A percentile compares a stretch with the other conserved stretches of the same genome.
Evolutionary conservation across 2,797 vertebrate genomes (phyloP).

Genomic region (Phataginus tricuspis): DNA sequence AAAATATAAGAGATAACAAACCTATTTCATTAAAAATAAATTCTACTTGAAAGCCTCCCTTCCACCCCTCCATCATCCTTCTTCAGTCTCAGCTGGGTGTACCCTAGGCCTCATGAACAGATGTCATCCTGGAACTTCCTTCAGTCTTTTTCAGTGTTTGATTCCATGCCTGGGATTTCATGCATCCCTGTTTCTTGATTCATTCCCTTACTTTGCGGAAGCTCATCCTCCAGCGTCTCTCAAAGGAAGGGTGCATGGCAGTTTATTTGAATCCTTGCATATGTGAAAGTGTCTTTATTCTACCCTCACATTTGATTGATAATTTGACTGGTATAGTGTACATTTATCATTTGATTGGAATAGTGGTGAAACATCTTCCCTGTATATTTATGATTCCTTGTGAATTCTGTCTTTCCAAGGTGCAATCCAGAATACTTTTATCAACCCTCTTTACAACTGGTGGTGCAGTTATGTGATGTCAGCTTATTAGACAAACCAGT

Average conservation of each 20-base stretch:
- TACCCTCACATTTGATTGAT: neutral
- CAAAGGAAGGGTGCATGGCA: neutral
- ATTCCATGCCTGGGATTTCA: neutral
- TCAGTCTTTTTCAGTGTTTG: neutral
- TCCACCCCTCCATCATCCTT: neutral
- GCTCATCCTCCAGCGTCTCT: neutral
- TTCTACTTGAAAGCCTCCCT: neutral
- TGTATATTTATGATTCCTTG: neutral
- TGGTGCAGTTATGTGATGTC: neutral
- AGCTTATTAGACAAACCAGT: neutral
- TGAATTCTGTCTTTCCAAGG: neutral
- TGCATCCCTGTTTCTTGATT: neutral
- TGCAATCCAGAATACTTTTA: neutral
- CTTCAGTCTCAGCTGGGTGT: neutral
- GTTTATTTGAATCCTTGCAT: neutral
- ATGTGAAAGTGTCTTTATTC: neutral
- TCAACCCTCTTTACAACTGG: neutral
- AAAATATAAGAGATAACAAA: neutral
- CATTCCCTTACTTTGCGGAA: neutral
- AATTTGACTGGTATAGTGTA: neutral
- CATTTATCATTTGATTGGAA: neutral
- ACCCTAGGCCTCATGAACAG: neutral
- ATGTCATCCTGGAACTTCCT: neutral
- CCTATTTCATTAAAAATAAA: neutral
- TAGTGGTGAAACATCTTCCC: neutral